phyloP scores from a whole-genome alignment of 2,113 vertebrate species.

The Heterochromis multidens region DNA sequence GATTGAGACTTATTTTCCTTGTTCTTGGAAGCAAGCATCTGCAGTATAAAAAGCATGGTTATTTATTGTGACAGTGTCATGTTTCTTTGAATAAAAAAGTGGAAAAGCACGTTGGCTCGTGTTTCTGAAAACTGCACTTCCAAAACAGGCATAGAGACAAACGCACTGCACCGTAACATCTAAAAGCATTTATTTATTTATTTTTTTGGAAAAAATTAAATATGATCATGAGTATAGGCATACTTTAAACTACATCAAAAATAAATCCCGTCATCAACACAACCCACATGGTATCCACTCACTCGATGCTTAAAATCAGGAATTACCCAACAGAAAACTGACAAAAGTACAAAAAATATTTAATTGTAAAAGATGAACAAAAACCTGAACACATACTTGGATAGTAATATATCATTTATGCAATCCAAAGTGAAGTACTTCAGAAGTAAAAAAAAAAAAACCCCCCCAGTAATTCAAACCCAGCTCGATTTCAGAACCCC shows the following conservation, averaged over 20 bases:
- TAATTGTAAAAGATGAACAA: constrained; percentile 34
- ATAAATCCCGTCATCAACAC: constrained; percentile 20
- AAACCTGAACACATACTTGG: constrained; percentile 34
- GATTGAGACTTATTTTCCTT: constrained; percentile 43
- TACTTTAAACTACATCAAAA: constrained; percentile 38
- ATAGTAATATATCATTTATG: constrained; percentile 39
- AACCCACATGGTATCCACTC: constrained; percentile 9
- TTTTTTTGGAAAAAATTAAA: constrained; percentile 86
- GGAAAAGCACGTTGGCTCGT: background rate
- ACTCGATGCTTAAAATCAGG: constrained; percentile 4
- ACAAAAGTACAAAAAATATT: constrained; percentile 43
- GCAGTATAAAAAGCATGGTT: constrained; percentile 78
- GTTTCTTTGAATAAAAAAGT: constrained; percentile 73
- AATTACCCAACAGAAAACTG: constrained; percentile 3
- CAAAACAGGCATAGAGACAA: constrained; percentile 4
- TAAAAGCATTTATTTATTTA: constrained; percentile 94
- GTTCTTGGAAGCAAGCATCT: constrained; percentile 41
- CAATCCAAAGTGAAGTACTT: constrained; percentile 36
- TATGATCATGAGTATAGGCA: constrained; percentile 79
- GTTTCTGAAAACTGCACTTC: background rate
- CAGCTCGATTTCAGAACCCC: background rate
- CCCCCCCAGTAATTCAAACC: background rate
- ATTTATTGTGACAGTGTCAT: constrained; percentile 83
- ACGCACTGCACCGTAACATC: constrained; percentile 66
- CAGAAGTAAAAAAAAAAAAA: constrained; percentile 11